Base-by-base conservation (phyloP, 2,888 invertebrate genomes). In the Mimachlamys varia region DNA sequence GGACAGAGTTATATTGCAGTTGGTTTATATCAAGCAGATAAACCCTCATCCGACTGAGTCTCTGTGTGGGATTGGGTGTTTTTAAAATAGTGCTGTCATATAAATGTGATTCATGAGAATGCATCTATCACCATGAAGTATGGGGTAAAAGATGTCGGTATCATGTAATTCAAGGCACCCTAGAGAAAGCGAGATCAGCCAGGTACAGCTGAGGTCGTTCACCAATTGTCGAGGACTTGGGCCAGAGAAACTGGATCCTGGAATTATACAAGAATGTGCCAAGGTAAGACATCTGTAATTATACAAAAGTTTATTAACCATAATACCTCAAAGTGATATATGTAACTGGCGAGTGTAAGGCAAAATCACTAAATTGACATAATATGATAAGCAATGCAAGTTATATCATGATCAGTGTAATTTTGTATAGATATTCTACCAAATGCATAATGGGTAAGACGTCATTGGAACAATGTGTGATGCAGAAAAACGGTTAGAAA, bases 151-250 rank as follows among this genome's bases (percentile, higher is more conserved):
- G 27, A 76, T 76, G 76, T 76, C 76, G 76, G 76, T 76, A 13
- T 76, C 76, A 76, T 76, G 76, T 76, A 76, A 27, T 15, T 76
- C 76, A 5, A 7, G 33, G 33, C 4, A 33, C 33, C 2, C 27
- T 33, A 27, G 76, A 27, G 76, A 76, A 27, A 76, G 15, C 27
- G 76, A 76, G 33, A 76, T 76, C 27, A 50, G 87, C 53, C 37
- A 49, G 53, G 91, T 91, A 5, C 89, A 91, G 58, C 76, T 91
- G 22, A 91, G 87, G 19, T 90, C 89, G 10, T 91, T 91, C 55
- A 90, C 89, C 49, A 53, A 89, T 5, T 89, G 89, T 13, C 62
- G 90, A 22, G 44, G 33, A 19, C 44, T 50, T n/a, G 44, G 87
- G 10, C 53, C 89, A 38, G 90, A 90, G 58, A 88, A 90, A 89